A percentile compares a stretch with the other conserved stretches of the same genome.
phyloP scores from a whole-genome alignment of 2,113 vertebrate species.

The Pterocles burchelli region DNA sequence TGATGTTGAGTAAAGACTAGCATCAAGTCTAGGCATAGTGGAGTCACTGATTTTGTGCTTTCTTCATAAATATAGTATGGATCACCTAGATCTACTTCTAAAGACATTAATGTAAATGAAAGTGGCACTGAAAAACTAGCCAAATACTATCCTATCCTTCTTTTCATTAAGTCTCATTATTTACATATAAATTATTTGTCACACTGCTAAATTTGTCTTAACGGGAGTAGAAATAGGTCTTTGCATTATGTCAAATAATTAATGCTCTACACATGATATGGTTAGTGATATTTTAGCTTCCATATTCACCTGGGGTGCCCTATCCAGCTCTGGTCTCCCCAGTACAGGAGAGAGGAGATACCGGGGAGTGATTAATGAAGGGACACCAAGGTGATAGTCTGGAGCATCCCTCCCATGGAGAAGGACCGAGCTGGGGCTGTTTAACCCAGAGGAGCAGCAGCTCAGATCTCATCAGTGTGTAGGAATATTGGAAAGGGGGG shows the following conservation, averaged over 20 bases:
- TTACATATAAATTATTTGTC: neutral
- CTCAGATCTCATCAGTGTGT: neutral
- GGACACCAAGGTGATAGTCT: too few relatives aligned
- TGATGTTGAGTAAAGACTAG: neutral
- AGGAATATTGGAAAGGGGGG: neutral
- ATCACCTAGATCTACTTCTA: neutral
- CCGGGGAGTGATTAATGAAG: neutral
- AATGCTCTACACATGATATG: neutral
- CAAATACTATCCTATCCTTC: neutral
- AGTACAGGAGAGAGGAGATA: neutral
- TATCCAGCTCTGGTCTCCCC: neutral
- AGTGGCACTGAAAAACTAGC: neutral
- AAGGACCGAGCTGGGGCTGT: neutral
- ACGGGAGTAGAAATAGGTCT: neutral
- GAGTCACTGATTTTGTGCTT: neutral
- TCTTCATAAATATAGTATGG: neutral
- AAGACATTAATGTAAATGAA: neutral
- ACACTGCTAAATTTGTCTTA: neutral
- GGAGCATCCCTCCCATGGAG: neutral
- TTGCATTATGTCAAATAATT: neutral
- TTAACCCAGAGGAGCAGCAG: neutral
- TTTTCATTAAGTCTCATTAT: neutral
- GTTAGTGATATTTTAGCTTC: neutral
- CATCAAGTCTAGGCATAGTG: neutral
- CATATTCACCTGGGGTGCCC: neutral